Evolutionary conservation across 2,888 invertebrate species (phyloP), one percentile per base, ranked within the genome.

Genomic region (Eucriotettix oculatus): DNA sequence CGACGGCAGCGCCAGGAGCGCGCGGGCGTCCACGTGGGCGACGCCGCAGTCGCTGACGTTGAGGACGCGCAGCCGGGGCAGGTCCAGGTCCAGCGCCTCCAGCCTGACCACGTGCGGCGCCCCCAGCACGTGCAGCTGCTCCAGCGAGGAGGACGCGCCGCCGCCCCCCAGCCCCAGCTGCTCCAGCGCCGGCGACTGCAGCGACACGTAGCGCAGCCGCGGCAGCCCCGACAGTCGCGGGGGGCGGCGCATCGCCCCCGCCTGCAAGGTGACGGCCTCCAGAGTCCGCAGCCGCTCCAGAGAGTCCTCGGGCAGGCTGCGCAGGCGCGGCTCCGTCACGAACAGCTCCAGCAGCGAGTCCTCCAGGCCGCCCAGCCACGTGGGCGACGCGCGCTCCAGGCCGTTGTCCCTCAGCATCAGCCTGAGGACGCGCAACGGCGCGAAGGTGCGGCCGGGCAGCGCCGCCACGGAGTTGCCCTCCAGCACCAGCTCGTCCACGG

Each of bases 381-480:
- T 86, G 54, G 84, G 82, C 0, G 90, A 87, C 16, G 91, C 79
- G 58, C 90, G 78, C 71, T 92, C 90, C 16, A 92, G 73, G 52
- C 86, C 85, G 72, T 91, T 92, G 69, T 90, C 85, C 1, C 91
- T 80, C 60, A 92, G 73, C 88, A 92, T 90, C 48, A 92, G 72
- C 42, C 92, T 79, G 44, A 86, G 75, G 41, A 90, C 84, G 71
- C 85, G 83, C 57, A 90, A 74, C 65, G 84, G 82, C 61, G 86
- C 82, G 70, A 91, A 91, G 60, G 87, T 81, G 17, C 60, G 57
- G 7, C 64, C 64, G 0, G 91, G 90, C n/a, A 92, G 69, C 0
- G 90, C 86, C 11, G 90, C 90, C 56, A 92, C 75, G 68, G 87
- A 86, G 71, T 91, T 92, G 69, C 90, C 90, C 75, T 92, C 92